Evolutionary conservation across 2,113 vertebrate genomes (phyloP).

Genomic region (Phylloscopus trochiloides): DNA sequence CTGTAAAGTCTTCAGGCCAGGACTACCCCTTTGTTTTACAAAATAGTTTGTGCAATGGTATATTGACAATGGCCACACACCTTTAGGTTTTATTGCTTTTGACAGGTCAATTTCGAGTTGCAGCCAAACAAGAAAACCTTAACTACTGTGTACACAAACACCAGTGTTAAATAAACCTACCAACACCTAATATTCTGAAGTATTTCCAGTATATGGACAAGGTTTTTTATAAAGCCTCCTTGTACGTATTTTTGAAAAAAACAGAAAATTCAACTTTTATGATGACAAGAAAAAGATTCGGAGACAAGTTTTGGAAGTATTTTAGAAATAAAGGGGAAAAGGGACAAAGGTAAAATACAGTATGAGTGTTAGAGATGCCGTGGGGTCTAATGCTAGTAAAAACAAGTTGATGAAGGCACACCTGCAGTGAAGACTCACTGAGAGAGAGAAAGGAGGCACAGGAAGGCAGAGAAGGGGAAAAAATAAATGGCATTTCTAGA

Average conservation of each 20-base stretch:
- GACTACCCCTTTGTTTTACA: neutral
- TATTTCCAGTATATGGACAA: rapidly evolving
- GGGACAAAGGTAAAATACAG: neutral
- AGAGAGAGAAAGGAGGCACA: neutral
- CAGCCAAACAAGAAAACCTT: neutral
- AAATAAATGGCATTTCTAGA: neutral
- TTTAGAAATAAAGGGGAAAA: neutral
- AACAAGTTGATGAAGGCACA: neutral
- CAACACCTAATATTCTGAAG: neutral
- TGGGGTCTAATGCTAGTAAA: neutral
- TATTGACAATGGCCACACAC: neutral
- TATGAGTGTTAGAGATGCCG: neutral
- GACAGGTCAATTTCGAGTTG: neutral
- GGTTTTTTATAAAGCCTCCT: neutral
- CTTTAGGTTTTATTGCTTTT: neutral
- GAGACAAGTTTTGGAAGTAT: neutral
- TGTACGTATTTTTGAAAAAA: neutral
- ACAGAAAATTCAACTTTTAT: neutral
- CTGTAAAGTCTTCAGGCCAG: neutral
- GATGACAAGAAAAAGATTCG: neutral
- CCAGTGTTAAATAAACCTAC: neutral
- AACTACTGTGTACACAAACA: neutral
- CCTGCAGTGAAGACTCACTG: neutral
- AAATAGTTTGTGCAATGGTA: neutral
- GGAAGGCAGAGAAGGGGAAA: neutral